These are phyloP conservation scores for Eudasyphora cyanicolor DNA, from an alignment of 2,888 invertebrate species.

Conservation along the genomic window DNA sequence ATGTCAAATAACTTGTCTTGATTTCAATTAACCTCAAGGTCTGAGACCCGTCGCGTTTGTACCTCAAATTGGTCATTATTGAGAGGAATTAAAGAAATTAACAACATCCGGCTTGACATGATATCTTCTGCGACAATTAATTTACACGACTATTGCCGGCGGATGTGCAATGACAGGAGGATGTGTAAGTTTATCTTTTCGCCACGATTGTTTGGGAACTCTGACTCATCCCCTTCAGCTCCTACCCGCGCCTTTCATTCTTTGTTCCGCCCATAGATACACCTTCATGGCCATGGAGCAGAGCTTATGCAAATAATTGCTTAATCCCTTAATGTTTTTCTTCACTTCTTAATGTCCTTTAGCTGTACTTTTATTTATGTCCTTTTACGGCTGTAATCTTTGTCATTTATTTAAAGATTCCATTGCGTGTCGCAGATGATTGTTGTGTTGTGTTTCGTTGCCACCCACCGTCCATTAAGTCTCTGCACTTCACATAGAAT, in stretches of 20 bases:
- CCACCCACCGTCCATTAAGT: neutral
- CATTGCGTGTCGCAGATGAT: neutral
- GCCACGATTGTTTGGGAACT: constrained; percentile 10
- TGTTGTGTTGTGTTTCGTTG: constrained; percentile 4
- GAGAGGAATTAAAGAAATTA: constrained; percentile 6
- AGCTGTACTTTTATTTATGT: constrained; percentile 7
- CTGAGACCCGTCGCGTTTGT: neutral
- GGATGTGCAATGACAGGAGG: neutral
- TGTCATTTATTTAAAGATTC: constrained; percentile 33
- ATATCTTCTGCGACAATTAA: neutral
- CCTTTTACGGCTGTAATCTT: constrained; percentile 16
- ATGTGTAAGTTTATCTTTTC: neutral
- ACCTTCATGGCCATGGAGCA: neutral
- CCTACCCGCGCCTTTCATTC: neutral
- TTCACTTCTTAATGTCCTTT: constrained; percentile 19
- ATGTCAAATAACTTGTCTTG: neutral
- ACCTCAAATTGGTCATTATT: neutral
- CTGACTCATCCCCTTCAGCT: neutral
- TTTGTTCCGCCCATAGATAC: neutral
- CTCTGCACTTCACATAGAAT: neutral
- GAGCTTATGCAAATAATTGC: constrained; percentile 33
- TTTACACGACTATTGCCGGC: neutral
- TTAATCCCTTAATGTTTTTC: constrained; percentile 30
- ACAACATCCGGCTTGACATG: constrained; percentile 5
- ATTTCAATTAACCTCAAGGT: constrained; percentile 12